These are phyloP conservation scores for Phenganax marumi DNA, from an alignment of 92 coral and sea anemone genomes.

Conservation along the genomic window DNA sequence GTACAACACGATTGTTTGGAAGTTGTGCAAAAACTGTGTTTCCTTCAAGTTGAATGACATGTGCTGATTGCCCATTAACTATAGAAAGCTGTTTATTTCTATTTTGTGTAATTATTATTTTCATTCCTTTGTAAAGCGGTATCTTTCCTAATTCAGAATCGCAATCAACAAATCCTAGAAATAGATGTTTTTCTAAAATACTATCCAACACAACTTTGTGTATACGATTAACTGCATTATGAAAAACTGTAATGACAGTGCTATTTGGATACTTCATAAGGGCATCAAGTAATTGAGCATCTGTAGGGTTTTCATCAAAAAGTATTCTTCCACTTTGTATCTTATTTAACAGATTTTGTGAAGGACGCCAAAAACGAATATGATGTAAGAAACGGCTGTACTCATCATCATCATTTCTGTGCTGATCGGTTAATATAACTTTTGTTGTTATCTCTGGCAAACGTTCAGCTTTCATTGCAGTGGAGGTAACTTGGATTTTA, in stretches of 20 bases:
- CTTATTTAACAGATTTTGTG: slow-evolving; percentile 23
- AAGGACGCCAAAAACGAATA: too few species aligned
- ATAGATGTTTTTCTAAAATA: too few species aligned
- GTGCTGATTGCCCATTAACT: slow-evolving; percentile 33
- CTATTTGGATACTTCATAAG: too few species aligned
- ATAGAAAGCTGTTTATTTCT: slow-evolving; percentile 8
- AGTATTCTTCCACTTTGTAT: slow-evolving; percentile 26
- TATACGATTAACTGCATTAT: slow-evolving; percentile 6
- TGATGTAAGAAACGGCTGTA: too few species aligned
- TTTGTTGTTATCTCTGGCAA: slow-evolving; percentile 11
- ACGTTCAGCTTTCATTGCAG: too few species aligned
- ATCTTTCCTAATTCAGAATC: slow-evolving; percentile 9
- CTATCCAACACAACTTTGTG: too few species aligned
- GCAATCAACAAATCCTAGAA: neutral
- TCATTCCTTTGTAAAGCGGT: slow-evolving; percentile 22
- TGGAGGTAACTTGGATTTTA: too few species aligned
- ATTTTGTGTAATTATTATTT: too few species aligned
- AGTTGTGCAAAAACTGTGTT: slow-evolving; percentile 4
- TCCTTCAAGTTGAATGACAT: slow-evolving; percentile 11
- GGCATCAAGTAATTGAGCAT: neutral
- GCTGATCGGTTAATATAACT: too few species aligned
- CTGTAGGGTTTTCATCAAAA: slow-evolving; percentile 22
- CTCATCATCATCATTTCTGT: too few species aligned
- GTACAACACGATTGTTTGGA: neutral
- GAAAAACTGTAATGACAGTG: slow-evolving; percentile 48